A percentile compares a stretch with the other conserved stretches of the same genome.
phyloP scores from a whole-genome alignment of 2,113 vertebrate genomes.

The Notiomystis cincta region DNA sequence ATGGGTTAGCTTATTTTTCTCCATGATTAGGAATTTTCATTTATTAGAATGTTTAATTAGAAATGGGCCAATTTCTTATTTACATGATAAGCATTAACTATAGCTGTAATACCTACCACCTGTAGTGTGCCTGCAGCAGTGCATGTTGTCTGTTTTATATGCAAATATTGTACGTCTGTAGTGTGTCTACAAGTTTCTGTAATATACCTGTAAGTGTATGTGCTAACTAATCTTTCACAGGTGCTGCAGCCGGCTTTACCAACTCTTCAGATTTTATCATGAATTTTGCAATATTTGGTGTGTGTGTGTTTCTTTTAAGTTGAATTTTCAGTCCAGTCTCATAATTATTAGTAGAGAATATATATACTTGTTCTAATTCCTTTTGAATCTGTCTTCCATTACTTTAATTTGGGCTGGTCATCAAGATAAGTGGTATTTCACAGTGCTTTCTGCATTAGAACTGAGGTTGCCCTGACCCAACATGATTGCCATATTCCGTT shows the following conservation, averaged over 20 bases:
- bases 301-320: neutral
- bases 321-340: neutral
- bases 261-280: neutral
- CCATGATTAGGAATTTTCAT: neutral
- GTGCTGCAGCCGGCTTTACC: neutral
- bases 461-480: neutral
- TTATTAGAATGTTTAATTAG: neutral
- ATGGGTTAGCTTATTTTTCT: neutral
- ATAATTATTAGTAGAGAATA: neutral
- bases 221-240: conserved; percentile 72
- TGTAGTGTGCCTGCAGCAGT: conserved; percentile 62
- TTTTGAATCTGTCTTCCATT: neutral
- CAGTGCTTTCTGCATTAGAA: neutral
- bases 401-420: neutral
- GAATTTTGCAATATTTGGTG: neutral
- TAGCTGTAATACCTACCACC: conserved; percentile 44
- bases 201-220: conserved; percentile 56
- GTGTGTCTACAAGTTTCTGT: conserved; percentile 42
- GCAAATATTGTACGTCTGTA: conserved; percentile 39
- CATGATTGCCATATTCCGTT: neutral
- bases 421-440: neutral
- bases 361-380: neutral
- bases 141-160: conserved; percentile 65
- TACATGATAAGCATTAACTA: neutral
- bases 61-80: neutral